These are phyloP conservation scores for Littorina saxatilis DNA, from an alignment of 1,140 invertebrate genomes.

Conservation along the genomic window DNA sequence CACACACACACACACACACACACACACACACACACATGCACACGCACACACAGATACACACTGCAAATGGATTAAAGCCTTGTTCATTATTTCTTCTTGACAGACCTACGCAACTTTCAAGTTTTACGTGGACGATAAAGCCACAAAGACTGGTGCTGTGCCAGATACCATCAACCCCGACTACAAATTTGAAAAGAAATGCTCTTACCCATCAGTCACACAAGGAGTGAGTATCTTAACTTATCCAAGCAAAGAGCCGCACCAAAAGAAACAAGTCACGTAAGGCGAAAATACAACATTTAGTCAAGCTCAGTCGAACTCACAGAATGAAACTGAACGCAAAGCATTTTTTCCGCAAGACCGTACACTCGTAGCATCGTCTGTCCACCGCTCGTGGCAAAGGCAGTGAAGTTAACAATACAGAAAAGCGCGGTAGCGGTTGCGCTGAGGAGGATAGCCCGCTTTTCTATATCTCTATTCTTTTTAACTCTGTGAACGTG, in stretches of 20 bases:
- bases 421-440: too few species aligned
- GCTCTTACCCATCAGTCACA: constrained; percentile 62
- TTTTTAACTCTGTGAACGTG: too few species aligned
- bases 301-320: too few species aligned
- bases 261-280: too few species aligned
- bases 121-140: constrained; percentile 78
- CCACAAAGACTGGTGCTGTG: constrained; percentile 63
- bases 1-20: background rate
- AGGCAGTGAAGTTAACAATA: too few species aligned
- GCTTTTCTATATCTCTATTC: too few species aligned
- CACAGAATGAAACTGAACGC: too few species aligned
- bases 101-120: constrained; percentile 79
- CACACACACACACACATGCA: background rate
- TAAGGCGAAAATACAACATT: too few species aligned
- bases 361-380: too few species aligned
- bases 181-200: constrained; percentile 70
- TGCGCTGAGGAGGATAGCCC: too few species aligned
- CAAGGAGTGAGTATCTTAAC: constrained; percentile 52
- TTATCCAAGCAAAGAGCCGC: background rate
- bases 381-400: too few species aligned
- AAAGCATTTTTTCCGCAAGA: too few species aligned
- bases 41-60: background rate
- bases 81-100: background rate
- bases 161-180: constrained; percentile 69
- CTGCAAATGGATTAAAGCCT: background rate